Percentiles rank a stretch among this genome's conserved stretches.
Conservation (phyloP, 1,140 invertebrate genomes). For the Trinorchestia longiramus region DNA sequence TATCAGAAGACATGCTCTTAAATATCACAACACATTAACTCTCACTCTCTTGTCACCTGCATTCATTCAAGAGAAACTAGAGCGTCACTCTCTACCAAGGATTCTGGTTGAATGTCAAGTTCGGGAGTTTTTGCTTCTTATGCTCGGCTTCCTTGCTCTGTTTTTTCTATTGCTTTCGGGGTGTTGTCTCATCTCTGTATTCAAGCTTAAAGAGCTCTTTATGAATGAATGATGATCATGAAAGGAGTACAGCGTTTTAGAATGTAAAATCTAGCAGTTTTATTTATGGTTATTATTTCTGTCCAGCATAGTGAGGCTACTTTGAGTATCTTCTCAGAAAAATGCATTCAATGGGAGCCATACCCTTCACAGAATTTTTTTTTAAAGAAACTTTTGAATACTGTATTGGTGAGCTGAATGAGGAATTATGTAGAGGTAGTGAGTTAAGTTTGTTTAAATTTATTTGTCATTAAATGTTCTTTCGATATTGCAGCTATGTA, state of each 20-base stretch:
- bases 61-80: slow-evolving; percentile 35
- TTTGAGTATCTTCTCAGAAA: background rate
- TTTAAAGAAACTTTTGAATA: background rate
- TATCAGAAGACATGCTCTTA: background rate
- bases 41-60: background rate
- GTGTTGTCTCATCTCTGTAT: slow-evolving; percentile 26
- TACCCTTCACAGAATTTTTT: background rate
- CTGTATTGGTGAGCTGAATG: background rate
- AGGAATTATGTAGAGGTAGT: background rate
- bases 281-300: background rate
- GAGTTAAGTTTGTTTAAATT: background rate
- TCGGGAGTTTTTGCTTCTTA: slow-evolving; percentile 22
- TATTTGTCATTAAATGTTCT: background rate
- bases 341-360: background rate
- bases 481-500: background rate
- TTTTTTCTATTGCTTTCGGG: background rate
- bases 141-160: slow-evolving; percentile 17
- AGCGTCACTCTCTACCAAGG: background rate
- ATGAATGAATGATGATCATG: background rate
- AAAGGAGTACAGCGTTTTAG: background rate
- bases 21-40: background rate
- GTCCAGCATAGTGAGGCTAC: background rate
- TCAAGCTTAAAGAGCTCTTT: slow-evolving; percentile 16
- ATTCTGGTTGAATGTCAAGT: slow-evolving; percentile 28
- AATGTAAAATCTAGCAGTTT: background rate